Conservation (phyloP, 2,797 vertebrate genomes). For the Pantherophis vulpinus region DNA sequence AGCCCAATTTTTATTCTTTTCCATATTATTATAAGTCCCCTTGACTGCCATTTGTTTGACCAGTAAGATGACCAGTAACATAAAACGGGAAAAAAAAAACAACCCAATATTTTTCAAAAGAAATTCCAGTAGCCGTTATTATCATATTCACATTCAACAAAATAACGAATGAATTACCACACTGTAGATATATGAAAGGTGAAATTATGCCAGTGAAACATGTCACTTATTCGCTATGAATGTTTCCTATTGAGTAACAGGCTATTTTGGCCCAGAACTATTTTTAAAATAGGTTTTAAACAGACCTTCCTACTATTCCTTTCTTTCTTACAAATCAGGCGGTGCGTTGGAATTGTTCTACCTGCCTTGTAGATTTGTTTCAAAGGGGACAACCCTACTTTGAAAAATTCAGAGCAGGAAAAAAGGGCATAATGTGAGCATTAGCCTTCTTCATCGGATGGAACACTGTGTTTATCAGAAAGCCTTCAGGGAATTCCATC, state of each 20-base stretch:
- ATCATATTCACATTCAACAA: background rate
- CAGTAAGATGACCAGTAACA: background rate
- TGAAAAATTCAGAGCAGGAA: slow-evolving; percentile 1
- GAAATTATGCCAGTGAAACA: background rate
- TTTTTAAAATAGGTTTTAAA: background rate
- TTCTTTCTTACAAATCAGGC: background rate
- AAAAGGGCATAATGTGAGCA: background rate
- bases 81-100: rapidly evolving
- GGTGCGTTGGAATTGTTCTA: background rate
- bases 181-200: background rate
- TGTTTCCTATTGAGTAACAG: background rate
- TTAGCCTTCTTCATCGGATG: background rate
- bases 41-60: background rate
- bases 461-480: slow-evolving; percentile 6
- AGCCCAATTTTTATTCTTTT: background rate
- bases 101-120: background rate
- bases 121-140: background rate
- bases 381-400: background rate
- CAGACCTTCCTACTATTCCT: background rate
- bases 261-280: background rate
- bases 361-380: background rate
- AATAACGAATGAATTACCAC: background rate
- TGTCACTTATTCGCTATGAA: background rate
- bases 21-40: background rate
- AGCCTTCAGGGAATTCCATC: background rate